phyloP scores from a whole-genome alignment of 2,888 invertebrate genomes.

The Drosophila antonietae region DNA sequence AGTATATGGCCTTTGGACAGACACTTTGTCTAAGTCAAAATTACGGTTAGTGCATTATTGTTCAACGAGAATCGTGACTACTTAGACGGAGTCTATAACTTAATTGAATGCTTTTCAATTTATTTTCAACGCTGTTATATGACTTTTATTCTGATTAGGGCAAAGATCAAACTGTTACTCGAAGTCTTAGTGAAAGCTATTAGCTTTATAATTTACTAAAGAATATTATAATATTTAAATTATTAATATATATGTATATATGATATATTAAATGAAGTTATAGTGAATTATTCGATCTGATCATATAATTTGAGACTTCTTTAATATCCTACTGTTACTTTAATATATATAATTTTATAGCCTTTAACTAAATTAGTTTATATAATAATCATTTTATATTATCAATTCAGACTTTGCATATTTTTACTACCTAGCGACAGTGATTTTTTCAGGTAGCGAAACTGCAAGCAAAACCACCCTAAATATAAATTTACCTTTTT shows the following conservation, averaged over 20 bases:
- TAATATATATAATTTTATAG: not conserved
- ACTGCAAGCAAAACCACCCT: not conserved
- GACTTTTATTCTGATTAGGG: not conserved
- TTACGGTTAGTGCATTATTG: not conserved
- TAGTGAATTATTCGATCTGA: too few relatives aligned
- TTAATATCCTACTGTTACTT: not conserved
- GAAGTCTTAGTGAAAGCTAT: not conserved
- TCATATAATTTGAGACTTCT: not conserved
- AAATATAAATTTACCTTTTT: not conserved
- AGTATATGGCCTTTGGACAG: not conserved
- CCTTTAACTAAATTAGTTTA: not conserved
- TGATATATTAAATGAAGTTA: not conserved
- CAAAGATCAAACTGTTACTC: not conserved
- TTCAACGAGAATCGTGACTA: conserved; percentile 4
- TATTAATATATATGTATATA: not conserved
- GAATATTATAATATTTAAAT: not conserved
- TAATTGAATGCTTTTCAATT: not conserved
- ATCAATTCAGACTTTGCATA: not conserved
- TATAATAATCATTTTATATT: not conserved
- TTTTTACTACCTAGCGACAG: not conserved
- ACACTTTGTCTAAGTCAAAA: not conserved
- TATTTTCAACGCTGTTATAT: not conserved
- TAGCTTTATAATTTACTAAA: not conserved
- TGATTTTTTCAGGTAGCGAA: not conserved
- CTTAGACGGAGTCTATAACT: not conserved